These are phyloP conservation scores for Zosterops pallidus DNA, from an alignment of 2,113 vertebrate genomes.

Conservation along the genomic window DNA sequence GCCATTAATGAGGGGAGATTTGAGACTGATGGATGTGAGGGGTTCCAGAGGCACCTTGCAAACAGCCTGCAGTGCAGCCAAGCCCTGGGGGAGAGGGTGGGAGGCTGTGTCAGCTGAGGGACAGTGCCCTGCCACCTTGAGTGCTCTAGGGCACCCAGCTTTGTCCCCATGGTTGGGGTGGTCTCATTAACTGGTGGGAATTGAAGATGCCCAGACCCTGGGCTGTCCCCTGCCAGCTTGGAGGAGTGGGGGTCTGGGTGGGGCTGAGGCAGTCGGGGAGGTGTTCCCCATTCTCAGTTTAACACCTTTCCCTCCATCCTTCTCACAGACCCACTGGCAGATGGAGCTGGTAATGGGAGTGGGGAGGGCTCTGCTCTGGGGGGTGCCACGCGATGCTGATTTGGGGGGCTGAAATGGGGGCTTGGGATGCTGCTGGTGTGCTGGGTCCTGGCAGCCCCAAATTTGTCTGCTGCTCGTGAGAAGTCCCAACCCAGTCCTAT, in stretches of 20 bases:
- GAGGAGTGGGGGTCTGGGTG: neutral
- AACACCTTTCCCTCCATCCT: slow-evolving; percentile 57
- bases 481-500: fast-evolving
- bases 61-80: fast-evolving
- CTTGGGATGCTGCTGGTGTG: neutral
- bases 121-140: neutral
- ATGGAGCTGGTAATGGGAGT: slow-evolving; percentile 62
- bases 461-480: neutral
- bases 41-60: neutral
- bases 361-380: neutral
- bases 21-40: neutral
- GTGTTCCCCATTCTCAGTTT: neutral
- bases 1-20: fast-evolving
- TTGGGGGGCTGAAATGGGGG: neutral
- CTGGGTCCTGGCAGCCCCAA: neutral
- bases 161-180: fast-evolving
- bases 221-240: fast-evolving
- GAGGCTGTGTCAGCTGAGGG: neutral
- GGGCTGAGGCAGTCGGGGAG: fast-evolving
- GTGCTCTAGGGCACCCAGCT: neutral
- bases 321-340: slow-evolving; percentile 59
- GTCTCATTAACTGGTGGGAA: neutral
- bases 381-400: fast-evolving
- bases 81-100: neutral
- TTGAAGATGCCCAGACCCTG: neutral